phyloP scores from a whole-genome alignment of 2,888 invertebrate genomes.

The Germaria angustata region DNA sequence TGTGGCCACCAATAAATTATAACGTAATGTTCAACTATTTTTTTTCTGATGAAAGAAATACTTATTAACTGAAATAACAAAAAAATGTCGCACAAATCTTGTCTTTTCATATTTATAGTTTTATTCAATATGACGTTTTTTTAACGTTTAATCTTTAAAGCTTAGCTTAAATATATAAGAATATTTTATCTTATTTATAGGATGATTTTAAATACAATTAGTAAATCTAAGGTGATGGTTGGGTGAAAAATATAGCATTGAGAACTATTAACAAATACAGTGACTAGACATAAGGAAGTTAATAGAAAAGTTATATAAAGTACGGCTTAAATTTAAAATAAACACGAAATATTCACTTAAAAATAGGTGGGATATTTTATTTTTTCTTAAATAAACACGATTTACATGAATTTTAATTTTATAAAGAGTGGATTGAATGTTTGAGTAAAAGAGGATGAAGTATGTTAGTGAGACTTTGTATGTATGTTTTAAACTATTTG shows the following conservation, averaged over 20 bases:
- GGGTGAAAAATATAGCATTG: slow-evolving; percentile 39
- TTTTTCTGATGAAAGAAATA: too few species aligned
- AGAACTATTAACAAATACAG: slow-evolving; percentile 50
- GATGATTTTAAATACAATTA: background rate
- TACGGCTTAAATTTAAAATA: slow-evolving; percentile 29
- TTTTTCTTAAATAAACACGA: slow-evolving; percentile 13
- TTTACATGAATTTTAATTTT: background rate
- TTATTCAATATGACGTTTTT: slow-evolving; percentile 30
- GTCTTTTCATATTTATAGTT: background rate
- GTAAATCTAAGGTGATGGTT: slow-evolving; percentile 21
- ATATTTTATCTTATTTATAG: slow-evolving; percentile 14
- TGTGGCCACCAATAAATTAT: too few species aligned
- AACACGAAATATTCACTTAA: slow-evolving; percentile 45
- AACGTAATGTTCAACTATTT: too few species aligned
- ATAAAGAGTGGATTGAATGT: slow-evolving; percentile 27
- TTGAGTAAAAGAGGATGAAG: background rate
- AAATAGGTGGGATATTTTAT: slow-evolving; percentile 65
- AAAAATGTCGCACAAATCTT: too few species aligned
- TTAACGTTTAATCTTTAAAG: slow-evolving; percentile 55
- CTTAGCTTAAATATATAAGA: slow-evolving; percentile 57
- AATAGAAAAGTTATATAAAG: slow-evolving; percentile 15
- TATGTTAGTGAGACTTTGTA: too few species aligned
- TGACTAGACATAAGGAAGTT: slow-evolving; percentile 66
- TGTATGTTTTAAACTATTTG: too few species aligned
- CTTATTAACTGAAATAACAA: too few species aligned